Percentiles rank a stretch among this genome's conserved stretches.
Conservation (phyloP, 2,888 invertebrate species). For the Protophormia terraenovae region DNA sequence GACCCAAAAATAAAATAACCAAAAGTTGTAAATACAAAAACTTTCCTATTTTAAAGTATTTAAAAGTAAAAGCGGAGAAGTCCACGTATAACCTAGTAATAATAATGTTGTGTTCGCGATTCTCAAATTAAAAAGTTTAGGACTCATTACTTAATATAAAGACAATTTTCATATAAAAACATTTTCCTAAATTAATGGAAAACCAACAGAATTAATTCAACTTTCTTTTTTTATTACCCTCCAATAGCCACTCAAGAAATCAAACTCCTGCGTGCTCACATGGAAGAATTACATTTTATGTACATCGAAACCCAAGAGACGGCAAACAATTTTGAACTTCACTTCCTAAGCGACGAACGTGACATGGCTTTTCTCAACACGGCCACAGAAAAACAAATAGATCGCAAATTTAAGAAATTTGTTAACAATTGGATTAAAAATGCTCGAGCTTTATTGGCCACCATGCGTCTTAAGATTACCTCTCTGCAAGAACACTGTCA, state of each 20-base stretch:
- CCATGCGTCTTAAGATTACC: slow-evolving; percentile 82
- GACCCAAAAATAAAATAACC: too few relatives aligned
- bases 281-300: slow-evolving; percentile 82
- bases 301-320: slow-evolving; percentile 82
- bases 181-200: too few relatives aligned
- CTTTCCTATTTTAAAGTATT: too few relatives aligned
- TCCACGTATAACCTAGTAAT: too few relatives aligned
- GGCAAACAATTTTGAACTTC: slow-evolving; percentile 80
- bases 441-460: slow-evolving; percentile 82
- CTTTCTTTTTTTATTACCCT: background rate
- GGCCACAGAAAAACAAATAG: slow-evolving; percentile 77
- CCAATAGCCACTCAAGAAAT: slow-evolving; percentile 74
- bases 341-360: slow-evolving; percentile 74
- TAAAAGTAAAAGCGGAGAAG: too few relatives aligned
- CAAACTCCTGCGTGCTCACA: slow-evolving; percentile 79
- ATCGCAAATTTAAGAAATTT: slow-evolving; percentile 80
- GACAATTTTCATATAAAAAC: too few relatives aligned
- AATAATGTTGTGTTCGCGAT: too few relatives aligned
- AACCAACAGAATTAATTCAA: too few relatives aligned
- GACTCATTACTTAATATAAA: too few relatives aligned
- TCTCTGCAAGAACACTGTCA: slow-evolving; percentile 82
- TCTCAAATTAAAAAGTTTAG: too few relatives aligned
- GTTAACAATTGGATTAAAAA: slow-evolving; percentile 83
- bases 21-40: too few relatives aligned
- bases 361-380: slow-evolving; percentile 73